Evolutionary conservation across 2,888 invertebrate species (phyloP).

Genomic region (Noctua comes): DNA sequence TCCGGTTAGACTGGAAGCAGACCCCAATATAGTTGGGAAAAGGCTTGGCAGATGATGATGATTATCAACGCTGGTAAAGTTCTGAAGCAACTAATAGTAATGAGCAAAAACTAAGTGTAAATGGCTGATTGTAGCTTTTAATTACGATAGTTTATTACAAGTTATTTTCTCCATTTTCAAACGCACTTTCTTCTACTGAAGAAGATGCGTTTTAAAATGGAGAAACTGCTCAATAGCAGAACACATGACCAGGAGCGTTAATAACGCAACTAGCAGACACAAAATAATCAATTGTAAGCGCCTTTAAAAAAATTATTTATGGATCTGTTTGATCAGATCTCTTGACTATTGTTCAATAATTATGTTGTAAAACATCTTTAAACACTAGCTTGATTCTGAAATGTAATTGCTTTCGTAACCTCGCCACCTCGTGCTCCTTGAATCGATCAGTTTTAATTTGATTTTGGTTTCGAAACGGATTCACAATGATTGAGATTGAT

Average conservation of each 20-base stretch:
- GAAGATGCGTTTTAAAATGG: too few species aligned
- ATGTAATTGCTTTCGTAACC: conserved; percentile 15
- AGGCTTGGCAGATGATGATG: neutral
- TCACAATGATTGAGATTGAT: conserved; percentile 6
- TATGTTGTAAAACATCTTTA: conserved; percentile 13
- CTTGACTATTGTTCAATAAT: neutral
- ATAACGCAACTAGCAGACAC: neutral
- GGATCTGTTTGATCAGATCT: neutral
- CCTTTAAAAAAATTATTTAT: conserved; percentile 7
- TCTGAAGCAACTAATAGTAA: neutral
- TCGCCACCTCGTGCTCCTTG: neutral
- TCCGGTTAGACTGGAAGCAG: neutral
- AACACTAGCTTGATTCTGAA: conserved; percentile 11
- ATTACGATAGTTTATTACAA: neutral
- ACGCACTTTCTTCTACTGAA: neutral
- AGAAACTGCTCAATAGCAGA: too few species aligned
- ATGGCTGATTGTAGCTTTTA: neutral
- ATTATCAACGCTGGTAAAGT: neutral
- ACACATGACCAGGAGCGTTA: neutral
- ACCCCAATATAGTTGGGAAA: neutral
- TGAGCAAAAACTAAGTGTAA: neutral
- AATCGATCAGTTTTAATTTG: conserved; percentile 27
- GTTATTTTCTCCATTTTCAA: neutral
- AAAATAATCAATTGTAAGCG: conserved; percentile 6
- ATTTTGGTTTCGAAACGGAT: conserved; percentile 10